Percentiles rank a stretch among this genome's conserved stretches.
These are phyloP conservation scores for Trichonephila inaurata DNA, from an alignment of 1,140 invertebrate species.

Conservation along the genomic window DNA sequence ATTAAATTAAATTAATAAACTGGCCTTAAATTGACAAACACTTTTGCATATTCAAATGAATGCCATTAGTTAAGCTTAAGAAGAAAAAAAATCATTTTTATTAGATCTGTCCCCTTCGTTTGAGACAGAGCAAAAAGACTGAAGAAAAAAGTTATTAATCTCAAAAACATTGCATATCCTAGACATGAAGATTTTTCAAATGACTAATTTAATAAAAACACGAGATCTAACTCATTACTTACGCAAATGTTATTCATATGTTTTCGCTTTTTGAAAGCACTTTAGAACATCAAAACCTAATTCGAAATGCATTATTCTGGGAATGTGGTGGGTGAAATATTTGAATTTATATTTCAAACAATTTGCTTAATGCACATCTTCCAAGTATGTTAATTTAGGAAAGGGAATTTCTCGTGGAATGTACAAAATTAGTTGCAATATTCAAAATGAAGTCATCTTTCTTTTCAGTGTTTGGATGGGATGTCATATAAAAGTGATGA, in stretches of 20 bases:
- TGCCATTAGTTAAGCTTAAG: too few species aligned
- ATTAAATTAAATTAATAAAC: too few species aligned
- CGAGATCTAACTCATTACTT: not conserved
- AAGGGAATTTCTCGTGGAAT: not conserved
- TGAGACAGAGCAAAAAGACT: too few species aligned
- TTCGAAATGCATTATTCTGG: conserved; percentile 29
- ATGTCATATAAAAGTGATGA: too few species aligned
- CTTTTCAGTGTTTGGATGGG: too few species aligned
- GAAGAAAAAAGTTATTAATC: too few species aligned
- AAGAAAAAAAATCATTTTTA: too few species aligned
- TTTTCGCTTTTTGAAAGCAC: not conserved
- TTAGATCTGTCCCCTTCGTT: too few species aligned
- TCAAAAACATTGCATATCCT: too few species aligned
- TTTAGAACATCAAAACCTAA: not conserved
- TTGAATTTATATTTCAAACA: conserved; percentile 41
- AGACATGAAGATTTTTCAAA: not conserved
- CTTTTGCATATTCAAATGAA: too few species aligned
- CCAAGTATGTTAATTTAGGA: conserved; percentile 39
- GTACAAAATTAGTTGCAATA: conserved; percentile 5
- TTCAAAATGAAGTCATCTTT: conserved; percentile 1
- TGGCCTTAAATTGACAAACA: too few species aligned
- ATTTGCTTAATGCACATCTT: conserved; percentile 12
- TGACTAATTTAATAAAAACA: conserved; percentile 10
- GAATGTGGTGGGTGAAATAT: not conserved
- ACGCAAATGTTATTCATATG: conserved; percentile 43